phyloP scores from a whole-genome alignment of 2,113 vertebrate species.

The Pampusana beccarii region DNA sequence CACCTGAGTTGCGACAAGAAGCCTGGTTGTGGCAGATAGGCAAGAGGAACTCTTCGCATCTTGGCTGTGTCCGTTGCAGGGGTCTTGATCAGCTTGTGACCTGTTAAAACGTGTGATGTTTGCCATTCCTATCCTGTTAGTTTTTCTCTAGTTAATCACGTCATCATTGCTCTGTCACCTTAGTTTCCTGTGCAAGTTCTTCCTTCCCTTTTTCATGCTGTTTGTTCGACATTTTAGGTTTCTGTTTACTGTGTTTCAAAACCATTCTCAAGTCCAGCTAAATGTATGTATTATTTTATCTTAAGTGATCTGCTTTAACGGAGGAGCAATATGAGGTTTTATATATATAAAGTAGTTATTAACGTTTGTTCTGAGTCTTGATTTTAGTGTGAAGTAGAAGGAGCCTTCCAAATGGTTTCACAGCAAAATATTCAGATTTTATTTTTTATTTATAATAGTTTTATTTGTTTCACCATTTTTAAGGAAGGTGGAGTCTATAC shows the following conservation, averaged over 20 bases:
- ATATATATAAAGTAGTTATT: not conserved
- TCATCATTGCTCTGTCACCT: not conserved
- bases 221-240: not conserved
- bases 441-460: no score
- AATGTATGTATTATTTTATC: not conserved
- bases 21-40: not conserved
- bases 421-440: not conserved
- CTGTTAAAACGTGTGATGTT: not conserved
- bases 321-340: not conserved
- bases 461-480: not conserved
- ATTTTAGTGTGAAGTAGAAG: not conserved
- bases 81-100: not conserved
- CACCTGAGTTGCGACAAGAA: not conserved
- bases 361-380: not conserved
- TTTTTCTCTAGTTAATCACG: not conserved
- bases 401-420: not conserved
- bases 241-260: not conserved
- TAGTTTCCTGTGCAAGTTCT: not conserved
- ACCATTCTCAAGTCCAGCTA: not conserved
- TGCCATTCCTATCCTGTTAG: accelerated
- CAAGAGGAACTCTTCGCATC: not conserved
- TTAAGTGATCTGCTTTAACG: not conserved
- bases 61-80: not conserved
- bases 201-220: not conserved
- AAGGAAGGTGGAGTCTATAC: not conserved